phyloP scores from a whole-genome alignment of 1,140 invertebrate species.

The Metopolophium dirhodum region DNA sequence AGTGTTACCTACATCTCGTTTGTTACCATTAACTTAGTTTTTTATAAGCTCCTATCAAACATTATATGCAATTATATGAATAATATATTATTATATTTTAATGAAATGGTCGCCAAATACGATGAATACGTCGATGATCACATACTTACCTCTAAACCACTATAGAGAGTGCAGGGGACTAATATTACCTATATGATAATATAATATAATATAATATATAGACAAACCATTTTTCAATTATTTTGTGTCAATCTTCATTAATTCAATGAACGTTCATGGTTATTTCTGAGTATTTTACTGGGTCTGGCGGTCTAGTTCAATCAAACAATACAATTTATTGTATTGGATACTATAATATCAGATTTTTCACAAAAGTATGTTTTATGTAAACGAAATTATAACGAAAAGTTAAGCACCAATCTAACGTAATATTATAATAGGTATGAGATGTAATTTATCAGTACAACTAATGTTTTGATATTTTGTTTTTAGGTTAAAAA shows the following conservation, averaged over 20 bases:
- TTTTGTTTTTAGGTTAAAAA: not conserved
- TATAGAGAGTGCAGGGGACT: no score
- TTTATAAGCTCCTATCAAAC: not conserved
- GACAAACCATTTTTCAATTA: no score
- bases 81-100: not conserved
- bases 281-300: not conserved
- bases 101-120: not conserved
- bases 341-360: not conserved
- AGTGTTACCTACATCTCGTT: not conserved
- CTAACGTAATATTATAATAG: not conserved
- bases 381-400: not conserved
- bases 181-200: no score
- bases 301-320: not conserved
- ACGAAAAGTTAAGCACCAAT: not conserved
- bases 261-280: not conserved
- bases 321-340: not conserved
- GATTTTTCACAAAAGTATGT: not conserved
- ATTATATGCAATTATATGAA: not conserved
- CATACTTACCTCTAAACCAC: no score
- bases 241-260: not conserved
- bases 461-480: not conserved
- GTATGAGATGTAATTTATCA: not conserved
- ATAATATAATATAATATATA: no score
- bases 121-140: not conserved
- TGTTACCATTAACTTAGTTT: not conserved